These are phyloP conservation scores for Blastobasis lacticolella DNA, from an alignment of 2,888 invertebrate genomes.

Conservation along the genomic window DNA sequence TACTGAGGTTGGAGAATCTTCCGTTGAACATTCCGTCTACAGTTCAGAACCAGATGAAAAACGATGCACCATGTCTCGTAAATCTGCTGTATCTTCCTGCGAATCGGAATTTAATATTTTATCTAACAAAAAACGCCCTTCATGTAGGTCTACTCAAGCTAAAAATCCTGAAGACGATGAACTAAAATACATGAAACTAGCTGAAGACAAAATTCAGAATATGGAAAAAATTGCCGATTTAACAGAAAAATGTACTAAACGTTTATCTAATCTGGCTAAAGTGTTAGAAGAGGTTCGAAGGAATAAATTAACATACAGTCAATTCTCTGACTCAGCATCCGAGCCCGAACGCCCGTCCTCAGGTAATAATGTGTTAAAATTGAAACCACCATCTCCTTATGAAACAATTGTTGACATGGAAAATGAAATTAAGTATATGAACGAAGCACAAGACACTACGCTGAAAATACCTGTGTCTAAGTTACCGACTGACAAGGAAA, in stretches of 20 bases:
- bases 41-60: no score
- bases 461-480: no score
- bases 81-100: background rate
- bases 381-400: no score
- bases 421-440: no score
- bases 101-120: background rate
- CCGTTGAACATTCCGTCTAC: no score
- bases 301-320: slow-evolving; percentile 57
- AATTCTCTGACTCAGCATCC: slow-evolving; percentile 40
- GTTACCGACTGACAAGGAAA: no score
- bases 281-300: slow-evolving; percentile 64
- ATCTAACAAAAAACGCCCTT: slow-evolving; percentile 15
- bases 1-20: no score
- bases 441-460: no score
- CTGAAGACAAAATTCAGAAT: slow-evolving; percentile 60
- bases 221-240: slow-evolving; percentile 67
- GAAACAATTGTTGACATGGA: no score
- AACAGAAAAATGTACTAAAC: slow-evolving; percentile 62
- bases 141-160: slow-evolving; percentile 52
- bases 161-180: slow-evolving; percentile 38
- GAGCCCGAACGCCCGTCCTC: slow-evolving; percentile 35
- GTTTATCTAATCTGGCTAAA: slow-evolving; percentile 61
- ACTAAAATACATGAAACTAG: slow-evolving; percentile 48
- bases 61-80: background rate
- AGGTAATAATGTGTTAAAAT: no score